phyloP scores from a whole-genome alignment of 2,888 invertebrate genomes.

The Athrips mouffetella region DNA sequence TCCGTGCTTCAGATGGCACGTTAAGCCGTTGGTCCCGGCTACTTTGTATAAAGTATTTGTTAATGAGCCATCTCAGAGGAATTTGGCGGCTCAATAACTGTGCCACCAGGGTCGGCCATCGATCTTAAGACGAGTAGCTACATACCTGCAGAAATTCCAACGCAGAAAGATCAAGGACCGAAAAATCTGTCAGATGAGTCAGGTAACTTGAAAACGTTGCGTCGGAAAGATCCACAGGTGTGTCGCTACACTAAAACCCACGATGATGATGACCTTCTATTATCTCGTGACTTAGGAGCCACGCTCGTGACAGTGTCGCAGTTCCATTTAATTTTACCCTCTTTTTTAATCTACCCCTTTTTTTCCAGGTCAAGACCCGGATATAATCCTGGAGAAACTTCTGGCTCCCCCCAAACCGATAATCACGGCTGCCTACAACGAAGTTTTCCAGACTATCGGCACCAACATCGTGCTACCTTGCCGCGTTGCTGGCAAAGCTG shows the following conservation, averaged over 20 bases:
- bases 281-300: too few relatives aligned
- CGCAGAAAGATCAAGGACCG: too few relatives aligned
- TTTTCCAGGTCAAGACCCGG: slow-evolving; percentile 37
- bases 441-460: slow-evolving; percentile 77
- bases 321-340: too few relatives aligned
- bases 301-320: too few relatives aligned
- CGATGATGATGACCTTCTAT: too few relatives aligned
- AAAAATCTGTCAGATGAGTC: too few relatives aligned
- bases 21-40: not conserved
- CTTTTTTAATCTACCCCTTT: too few relatives aligned
- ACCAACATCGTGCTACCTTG: slow-evolving; percentile 83
- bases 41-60: not conserved
- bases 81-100: not conserved
- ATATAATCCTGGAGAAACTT: slow-evolving; percentile 57
- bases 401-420: slow-evolving; percentile 65
- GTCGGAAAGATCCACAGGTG: too few relatives aligned
- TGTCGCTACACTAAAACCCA: too few relatives aligned
- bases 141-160: too few relatives aligned
- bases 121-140: not conserved
- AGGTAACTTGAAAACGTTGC: too few relatives aligned
- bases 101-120: not conserved
- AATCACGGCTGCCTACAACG: slow-evolving; percentile 73
- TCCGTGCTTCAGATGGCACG: not conserved
- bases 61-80: not conserved
- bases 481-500: slow-evolving; percentile 80